Conservation (phyloP, 92 coral and sea anemone genomes). For the Muricea muricata region DNA sequence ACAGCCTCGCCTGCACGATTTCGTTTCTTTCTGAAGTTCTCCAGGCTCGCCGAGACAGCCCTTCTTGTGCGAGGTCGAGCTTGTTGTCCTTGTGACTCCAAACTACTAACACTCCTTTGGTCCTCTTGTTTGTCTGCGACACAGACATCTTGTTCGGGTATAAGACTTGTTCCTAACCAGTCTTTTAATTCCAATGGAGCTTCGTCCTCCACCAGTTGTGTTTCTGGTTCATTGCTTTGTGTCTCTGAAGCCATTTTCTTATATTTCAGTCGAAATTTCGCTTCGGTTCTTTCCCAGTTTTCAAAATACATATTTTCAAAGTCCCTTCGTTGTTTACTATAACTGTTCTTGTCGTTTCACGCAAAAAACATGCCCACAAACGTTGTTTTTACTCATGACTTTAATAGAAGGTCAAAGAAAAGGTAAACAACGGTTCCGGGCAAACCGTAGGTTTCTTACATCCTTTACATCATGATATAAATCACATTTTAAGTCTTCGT, state of each 20-base stretch:
- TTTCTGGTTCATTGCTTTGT: neutral
- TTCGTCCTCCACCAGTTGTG: neutral
- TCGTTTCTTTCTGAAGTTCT: conserved; percentile 5
- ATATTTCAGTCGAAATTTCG: too few species aligned
- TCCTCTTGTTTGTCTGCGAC: neutral
- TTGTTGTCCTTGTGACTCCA: conserved; percentile 2
- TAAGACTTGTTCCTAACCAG: neutral
- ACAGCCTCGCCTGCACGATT: conserved; percentile 15
- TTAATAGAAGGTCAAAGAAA: too few species aligned
- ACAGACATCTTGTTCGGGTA: neutral
- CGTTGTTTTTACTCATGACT: too few species aligned
- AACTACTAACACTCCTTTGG: neutral
- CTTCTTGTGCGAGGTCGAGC: conserved; percentile 25
- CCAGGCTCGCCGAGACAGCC: neutral
- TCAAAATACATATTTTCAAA: neutral
- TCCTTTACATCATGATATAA: too few species aligned
- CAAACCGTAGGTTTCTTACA: too few species aligned
- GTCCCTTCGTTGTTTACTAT: conserved; percentile 30
- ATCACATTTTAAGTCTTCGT: too few species aligned
- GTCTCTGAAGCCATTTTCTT: neutral
- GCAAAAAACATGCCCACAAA: too few species aligned
- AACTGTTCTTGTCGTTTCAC: too few species aligned
- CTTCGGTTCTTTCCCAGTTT: too few species aligned
- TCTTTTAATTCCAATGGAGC: neutral
- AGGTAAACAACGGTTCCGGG: too few species aligned